phyloP scores from a whole-genome alignment of 2,888 invertebrate species.

The Germaria angustata region DNA sequence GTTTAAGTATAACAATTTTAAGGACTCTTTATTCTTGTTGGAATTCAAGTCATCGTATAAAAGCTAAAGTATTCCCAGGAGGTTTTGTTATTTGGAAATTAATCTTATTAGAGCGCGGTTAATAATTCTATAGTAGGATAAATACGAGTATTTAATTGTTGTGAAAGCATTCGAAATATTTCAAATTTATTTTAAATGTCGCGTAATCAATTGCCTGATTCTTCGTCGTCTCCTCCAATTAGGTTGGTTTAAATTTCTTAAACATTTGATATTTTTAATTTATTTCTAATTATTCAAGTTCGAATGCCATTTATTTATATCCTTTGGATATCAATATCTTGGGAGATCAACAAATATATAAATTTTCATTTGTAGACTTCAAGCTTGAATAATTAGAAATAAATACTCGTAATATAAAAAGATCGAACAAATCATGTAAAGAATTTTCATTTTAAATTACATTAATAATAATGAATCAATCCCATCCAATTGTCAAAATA shows the following conservation, averaged over 20 bases:
- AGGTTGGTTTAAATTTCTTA: constrained; percentile 79
- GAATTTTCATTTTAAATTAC: too few species aligned
- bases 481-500: too few species aligned
- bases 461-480: too few species aligned
- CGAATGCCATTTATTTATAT: too few species aligned
- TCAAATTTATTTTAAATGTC: constrained; percentile 74
- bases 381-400: too few species aligned
- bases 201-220: constrained; percentile 85
- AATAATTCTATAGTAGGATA: constrained; percentile 8
- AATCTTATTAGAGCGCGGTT: constrained; percentile 70
- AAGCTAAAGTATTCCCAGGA: constrained; percentile 72
- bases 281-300: too few species aligned
- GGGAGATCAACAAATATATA: too few species aligned
- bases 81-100: constrained; percentile 70
- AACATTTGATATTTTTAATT: too few species aligned
- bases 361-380: too few species aligned
- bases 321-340: too few species aligned
- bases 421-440: too few species aligned
- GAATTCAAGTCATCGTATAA: constrained; percentile 69
- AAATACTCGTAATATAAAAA: too few species aligned
- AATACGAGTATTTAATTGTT: background rate
- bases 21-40: constrained; percentile 53
- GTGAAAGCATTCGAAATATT: constrained; percentile 31
- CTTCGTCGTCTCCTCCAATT: constrained; percentile 86
- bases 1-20: background rate